Evolutionary conservation across 2,888 invertebrate genomes (phyloP).

Genomic region (Amaurobius ferox): DNA sequence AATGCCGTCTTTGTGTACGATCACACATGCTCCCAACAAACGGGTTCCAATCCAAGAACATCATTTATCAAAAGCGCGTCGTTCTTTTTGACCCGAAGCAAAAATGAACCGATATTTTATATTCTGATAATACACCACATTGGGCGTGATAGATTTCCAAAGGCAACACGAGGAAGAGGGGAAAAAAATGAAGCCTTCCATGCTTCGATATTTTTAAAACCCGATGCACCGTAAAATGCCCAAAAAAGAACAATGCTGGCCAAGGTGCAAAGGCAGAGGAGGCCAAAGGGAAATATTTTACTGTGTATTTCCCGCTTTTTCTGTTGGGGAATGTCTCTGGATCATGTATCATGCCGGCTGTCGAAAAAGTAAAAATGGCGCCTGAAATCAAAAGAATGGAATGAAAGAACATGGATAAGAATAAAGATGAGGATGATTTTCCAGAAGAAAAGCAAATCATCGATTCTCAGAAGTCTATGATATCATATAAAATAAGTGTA

Average conservation of each 20-base stretch:
- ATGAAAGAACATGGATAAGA: background rate
- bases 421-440: background rate
- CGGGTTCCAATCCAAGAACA: conserved; percentile 40
- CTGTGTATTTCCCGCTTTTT: conserved; percentile 42
- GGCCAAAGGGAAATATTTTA: conserved; percentile 61
- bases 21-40: conserved; percentile 31
- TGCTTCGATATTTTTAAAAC: conserved; percentile 49
- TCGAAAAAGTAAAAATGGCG: conserved; percentile 42
- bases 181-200: background rate
- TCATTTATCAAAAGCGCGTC: conserved; percentile 57
- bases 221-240: conserved; percentile 35
- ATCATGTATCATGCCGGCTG: conserved; percentile 58
- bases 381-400: conserved; percentile 6
- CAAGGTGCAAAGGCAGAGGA: conserved; percentile 22
- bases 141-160: conserved; percentile 57
- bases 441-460: background rate
- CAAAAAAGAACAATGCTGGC: conserved; percentile 61
- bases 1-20: conserved; percentile 39
- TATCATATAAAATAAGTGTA: too few species aligned
- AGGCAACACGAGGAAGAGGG: background rate
- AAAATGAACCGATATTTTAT: conserved; percentile 70
- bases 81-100: conserved; percentile 27
- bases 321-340: conserved; percentile 32
- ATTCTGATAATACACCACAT: conserved; percentile 66
- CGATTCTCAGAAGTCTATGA: background rate